Base-by-base conservation (phyloP, 2,113 vertebrate species). In the Herpetotheres cachinnans region DNA sequence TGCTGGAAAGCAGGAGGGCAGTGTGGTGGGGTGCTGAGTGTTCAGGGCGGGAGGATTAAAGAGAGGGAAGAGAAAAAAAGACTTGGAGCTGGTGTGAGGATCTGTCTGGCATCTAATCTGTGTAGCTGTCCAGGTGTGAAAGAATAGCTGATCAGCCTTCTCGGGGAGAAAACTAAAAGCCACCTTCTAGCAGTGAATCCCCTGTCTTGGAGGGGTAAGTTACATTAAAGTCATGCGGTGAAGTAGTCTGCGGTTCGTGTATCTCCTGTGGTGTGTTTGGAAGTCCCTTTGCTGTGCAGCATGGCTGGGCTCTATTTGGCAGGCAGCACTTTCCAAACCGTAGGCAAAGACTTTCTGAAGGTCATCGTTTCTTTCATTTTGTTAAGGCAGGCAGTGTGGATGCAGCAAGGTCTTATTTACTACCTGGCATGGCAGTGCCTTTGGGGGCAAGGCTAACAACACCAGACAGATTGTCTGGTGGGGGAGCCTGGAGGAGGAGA, bases 401-500 rank as follows among this genome's bases (percentile, higher is more conserved):
- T 89, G 89, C 92, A 90, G 88, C 76, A n/a, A 90, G 91, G 90
- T 91, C 85, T 96, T 96, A 96, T 97, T 96, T 97, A 95, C 95
- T 96, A 42, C 81, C 52, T 0, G 0, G 56, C 0, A 0, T 90
- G 89, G 91, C 93, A 58, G 69, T 63, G 95, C 89, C 93, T 95
- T 80, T 70, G 59, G 71, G 94, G 93, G 87, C 95, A 95, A 96
- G 92, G 95, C 94, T 96, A 95, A 95, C 92, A 86, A 32, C 89
- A 84, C 67, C 86, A 97, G 86, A 89, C 77, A 93, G 81, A 95
- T 95, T 92, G 83, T 89, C 89, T 95, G 69, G 19, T 89, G 86
- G 73, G 76, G 80, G 73, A 95, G 73, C 77, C 73, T 0, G 6
- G 30, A 79, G 88, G 66, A 94, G 80, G 47, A 72, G 22, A 26